These are phyloP conservation scores for Drosophila anomalata DNA, from an alignment of 2,888 invertebrate genomes.

Conservation along the genomic window DNA sequence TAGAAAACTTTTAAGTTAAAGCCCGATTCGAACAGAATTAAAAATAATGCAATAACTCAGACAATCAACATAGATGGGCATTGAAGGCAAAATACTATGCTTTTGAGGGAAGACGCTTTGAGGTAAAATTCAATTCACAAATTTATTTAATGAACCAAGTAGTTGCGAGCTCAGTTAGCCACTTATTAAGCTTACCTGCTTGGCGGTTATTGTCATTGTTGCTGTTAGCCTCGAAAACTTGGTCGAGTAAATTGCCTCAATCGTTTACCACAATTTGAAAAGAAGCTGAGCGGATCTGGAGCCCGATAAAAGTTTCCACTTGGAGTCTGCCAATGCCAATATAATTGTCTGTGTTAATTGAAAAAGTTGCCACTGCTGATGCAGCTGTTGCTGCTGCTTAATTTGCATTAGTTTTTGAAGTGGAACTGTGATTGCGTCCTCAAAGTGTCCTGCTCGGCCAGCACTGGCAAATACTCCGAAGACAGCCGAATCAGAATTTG, in stretches of 20 bases:
- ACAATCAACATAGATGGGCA: background rate
- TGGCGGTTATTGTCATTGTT: constrained; percentile 11
- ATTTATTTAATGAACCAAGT: no score
- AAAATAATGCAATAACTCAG: constrained; percentile 56
- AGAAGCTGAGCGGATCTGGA: constrained; percentile 35
- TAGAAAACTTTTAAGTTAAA: constrained; percentile 45
- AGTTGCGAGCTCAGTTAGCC: constrained; percentile 53
- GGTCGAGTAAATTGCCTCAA: constrained; percentile 36
- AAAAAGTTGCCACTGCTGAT: constrained; percentile 61
- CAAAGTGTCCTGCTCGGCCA: constrained; percentile 29
- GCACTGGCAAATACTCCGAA: constrained; percentile 4
- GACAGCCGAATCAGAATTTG: constrained; percentile 33
- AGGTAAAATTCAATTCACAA: no score
- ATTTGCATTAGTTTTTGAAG: constrained; percentile 42
- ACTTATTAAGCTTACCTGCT: constrained; percentile 49
- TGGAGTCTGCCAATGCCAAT: constrained; percentile 42
- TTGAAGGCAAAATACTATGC: background rate
- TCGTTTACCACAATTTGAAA: constrained; percentile 41
- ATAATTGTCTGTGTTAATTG: constrained; percentile 71
- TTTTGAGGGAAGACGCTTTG: no score
- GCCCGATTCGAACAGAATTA: constrained; percentile 29
- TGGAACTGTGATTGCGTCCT: constrained; percentile 31
- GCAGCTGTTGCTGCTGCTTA: constrained; percentile 41
- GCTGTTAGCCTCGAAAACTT: constrained; percentile 23
- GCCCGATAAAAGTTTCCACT: constrained; percentile 62